Evolutionary conservation across 2,888 invertebrate species (phyloP).

Genomic region (Linyphia triangularis): DNA sequence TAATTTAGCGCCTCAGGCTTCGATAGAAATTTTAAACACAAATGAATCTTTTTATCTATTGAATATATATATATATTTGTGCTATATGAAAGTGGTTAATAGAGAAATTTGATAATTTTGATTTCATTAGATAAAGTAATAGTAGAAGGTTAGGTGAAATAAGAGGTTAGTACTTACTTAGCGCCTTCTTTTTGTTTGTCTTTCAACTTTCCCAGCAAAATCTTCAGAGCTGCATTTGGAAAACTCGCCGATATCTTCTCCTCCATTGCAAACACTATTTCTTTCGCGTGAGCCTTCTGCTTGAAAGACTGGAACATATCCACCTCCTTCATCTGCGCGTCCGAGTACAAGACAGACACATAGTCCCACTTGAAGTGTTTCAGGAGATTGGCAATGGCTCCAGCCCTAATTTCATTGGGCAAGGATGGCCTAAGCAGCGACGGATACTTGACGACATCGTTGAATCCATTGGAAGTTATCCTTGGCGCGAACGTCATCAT

Average conservation of each 20-base stretch:
- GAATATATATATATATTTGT: too few species aligned
- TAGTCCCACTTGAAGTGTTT: constrained; percentile 80
- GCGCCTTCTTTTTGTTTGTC: constrained; percentile 61
- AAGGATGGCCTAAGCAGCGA: constrained; percentile 78
- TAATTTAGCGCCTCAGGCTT: too few species aligned
- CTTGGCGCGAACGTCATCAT: constrained; percentile 73
- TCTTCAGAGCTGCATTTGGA: constrained; percentile 57
- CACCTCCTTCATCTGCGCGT: constrained; percentile 75
- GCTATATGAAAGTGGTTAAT: too few species aligned
- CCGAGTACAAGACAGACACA: constrained; percentile 80
- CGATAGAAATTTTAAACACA: too few species aligned
- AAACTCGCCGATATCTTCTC: constrained; percentile 60
- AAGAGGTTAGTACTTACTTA: too few species aligned
- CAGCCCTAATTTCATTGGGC: constrained; percentile 77
- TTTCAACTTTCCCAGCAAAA: constrained; percentile 42
- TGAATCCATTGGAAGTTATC: constrained; percentile 77
- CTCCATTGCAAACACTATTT: constrained; percentile 57
- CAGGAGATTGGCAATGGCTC: constrained; percentile 79
- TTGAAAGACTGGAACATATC: constrained; percentile 67
- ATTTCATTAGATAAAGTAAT: too few species aligned
- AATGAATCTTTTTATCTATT: too few species aligned
- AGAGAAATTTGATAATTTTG: too few species aligned
- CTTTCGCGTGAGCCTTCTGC: constrained; percentile 35
- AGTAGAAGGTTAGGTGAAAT: too few species aligned
- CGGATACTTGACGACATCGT: constrained; percentile 77